phyloP scores from a whole-genome alignment of 1,140 invertebrate genomes.

The Berghia stephanieae region DNA sequence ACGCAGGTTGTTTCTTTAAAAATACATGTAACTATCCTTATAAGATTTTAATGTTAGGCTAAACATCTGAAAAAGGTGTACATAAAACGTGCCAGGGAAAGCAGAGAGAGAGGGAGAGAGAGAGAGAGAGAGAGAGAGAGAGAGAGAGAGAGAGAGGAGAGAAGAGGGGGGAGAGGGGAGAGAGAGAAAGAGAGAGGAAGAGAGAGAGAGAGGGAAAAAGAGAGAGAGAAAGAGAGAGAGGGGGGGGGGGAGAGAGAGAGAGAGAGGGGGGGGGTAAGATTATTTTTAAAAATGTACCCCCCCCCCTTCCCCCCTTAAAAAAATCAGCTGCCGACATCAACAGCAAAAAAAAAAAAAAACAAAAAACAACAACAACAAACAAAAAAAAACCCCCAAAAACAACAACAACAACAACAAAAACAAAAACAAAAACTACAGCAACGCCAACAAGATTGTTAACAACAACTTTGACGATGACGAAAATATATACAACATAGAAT shows the following conservation, averaged over 20 bases:
- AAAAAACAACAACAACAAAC: not conserved
- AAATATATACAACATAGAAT: too few relatives aligned
- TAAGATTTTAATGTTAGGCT: too few relatives aligned
- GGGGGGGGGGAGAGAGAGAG: not conserved
- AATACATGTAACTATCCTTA: not conserved
- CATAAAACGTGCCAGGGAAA: not conserved
- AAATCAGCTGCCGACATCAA: not conserved
- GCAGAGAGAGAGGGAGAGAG: not conserved
- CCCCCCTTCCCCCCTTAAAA: not conserved
- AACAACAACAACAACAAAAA: not conserved
- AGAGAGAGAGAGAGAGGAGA: conserved; percentile 12
- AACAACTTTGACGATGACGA: too few relatives aligned
- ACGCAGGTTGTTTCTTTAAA: not conserved
- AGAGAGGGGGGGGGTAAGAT: not conserved
- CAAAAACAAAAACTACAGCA: not conserved
- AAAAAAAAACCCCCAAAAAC: not conserved
- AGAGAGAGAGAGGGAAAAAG: not conserved
- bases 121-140: conserved; percentile 11
- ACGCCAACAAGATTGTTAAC: too few relatives aligned
- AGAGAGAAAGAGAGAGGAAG: not conserved
- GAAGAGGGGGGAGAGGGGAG: not conserved
- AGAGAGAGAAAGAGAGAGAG: not conserved
- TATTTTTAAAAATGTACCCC: not conserved
- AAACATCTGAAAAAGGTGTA: too few relatives aligned
- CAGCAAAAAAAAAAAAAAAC: not conserved